Base-by-base conservation (phyloP, 1,140 invertebrate species). In the Mamestra configurata region DNA sequence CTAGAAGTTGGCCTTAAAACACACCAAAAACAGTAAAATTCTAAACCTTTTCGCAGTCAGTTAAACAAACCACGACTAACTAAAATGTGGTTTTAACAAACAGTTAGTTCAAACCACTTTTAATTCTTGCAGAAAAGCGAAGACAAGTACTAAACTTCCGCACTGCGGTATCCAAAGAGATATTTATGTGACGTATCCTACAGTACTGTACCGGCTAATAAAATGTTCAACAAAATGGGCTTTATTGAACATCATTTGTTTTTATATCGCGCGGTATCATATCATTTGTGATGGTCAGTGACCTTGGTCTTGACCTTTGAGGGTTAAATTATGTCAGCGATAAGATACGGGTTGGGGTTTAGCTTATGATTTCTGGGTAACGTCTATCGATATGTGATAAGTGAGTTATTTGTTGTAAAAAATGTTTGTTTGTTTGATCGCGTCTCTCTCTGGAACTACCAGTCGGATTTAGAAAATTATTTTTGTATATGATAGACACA, bases 41-140 rank as follows among this genome's bases (percentile, higher is more conserved):
- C 10, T 4, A 35, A 35, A 40, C 37, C 4, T 40, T 10, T 40
- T 40, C 8, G 4, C 57, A 22, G 64, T 43, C 35, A 40, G 11
- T 27, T 13, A 27, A 55, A 24, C 8, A 55, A 55, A 46, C 43
- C 43, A 46, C 11, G 13, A 46, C n/a, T 10, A 49, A 46, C 11
- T 70, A 49, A 24, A 22, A 27, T 18, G n/a, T 37, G 18, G 66
- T 15, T 20, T 40, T 70, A 20, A 49, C 20, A 49, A 46, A 20
- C 43, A 24, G 43, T 35, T 18, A 24, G 18, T 51, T 18, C 11
- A 43, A 79, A 53, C 53, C 70, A 31, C 27, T 66, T 79, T 79
- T 79, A 79, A 79, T 79, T 75, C 79, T 79, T 79, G 68, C 71
- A 75, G 73, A 79, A 75, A 68, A 8, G 70, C 20, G 61, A 55